Conservation (phyloP, 2,888 invertebrate species). For the Ormyrus thymus region DNA sequence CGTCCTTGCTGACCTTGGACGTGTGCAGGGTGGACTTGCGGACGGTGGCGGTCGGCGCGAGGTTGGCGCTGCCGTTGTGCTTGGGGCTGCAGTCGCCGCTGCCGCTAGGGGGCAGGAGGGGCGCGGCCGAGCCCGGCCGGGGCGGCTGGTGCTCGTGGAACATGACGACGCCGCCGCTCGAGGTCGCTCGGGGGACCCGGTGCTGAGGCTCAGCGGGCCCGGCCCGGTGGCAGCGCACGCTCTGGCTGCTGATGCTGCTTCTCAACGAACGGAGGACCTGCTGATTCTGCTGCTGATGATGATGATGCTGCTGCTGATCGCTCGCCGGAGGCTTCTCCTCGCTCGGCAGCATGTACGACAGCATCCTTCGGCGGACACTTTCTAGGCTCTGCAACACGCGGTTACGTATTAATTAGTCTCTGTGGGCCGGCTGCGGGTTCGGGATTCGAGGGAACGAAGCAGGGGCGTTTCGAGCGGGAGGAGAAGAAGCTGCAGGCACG, state of each 20-base stretch:
- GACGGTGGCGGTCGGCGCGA: too few species aligned
- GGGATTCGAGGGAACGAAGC: neutral
- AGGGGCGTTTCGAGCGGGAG: neutral
- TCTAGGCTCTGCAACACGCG: too few species aligned
- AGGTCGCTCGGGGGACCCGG: constrained; percentile 55
- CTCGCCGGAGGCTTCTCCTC: constrained; percentile 85
- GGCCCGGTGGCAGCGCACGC: constrained; percentile 36
- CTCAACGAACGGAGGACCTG: constrained; percentile 28
- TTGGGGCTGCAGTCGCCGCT: constrained; percentile 64
- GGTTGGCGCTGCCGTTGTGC: constrained; percentile 74
- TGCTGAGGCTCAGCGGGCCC: constrained; percentile 57
- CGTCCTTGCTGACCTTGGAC: constrained; percentile 77
- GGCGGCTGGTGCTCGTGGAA: constrained; percentile 54
- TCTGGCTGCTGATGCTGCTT: constrained; percentile 35
- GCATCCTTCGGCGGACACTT: constrained; percentile 76
- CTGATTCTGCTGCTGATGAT: constrained; percentile 52
- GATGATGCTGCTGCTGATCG: constrained; percentile 59
- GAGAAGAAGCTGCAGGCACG: neutral
- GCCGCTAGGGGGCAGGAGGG: constrained; percentile 54
- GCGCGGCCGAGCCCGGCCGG: constrained; percentile 50
- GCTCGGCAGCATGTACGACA: constrained; percentile 87
- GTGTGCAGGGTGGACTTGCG: constrained; percentile 62
- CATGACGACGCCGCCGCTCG: constrained; percentile 62
- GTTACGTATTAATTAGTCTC: too few species aligned
- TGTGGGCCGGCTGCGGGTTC: too few species aligned